These are phyloP conservation scores for Silurus asotus DNA, from an alignment of 2,113 vertebrate species.

Conservation along the genomic window DNA sequence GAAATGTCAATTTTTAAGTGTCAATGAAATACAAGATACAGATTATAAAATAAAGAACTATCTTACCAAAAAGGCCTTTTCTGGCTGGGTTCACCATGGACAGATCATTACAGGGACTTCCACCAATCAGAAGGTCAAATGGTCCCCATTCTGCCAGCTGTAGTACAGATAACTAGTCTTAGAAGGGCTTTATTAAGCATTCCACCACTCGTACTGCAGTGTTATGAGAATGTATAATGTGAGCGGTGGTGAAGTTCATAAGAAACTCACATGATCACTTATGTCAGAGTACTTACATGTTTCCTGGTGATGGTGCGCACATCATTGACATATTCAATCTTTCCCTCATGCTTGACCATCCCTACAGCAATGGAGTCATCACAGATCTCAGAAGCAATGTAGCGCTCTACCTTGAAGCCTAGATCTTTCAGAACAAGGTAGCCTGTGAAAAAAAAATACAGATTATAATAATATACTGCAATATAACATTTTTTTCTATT, in stretches of 20 bases:
- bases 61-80: constrained; percentile 88
- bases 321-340: constrained; percentile 85
- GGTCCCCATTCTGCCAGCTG: constrained; percentile 95
- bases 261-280: background rate
- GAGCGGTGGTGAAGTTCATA: background rate
- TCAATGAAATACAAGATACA: background rate
- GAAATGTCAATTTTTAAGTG: background rate
- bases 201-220: background rate
- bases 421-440: constrained; percentile 90
- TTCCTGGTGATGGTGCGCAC: constrained; percentile 89
- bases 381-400: constrained; percentile 90
- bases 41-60: background rate
- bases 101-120: constrained; percentile 90
- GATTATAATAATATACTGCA: background rate
- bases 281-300: constrained; percentile 71
- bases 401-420: constrained; percentile 88
- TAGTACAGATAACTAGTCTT: constrained; percentile 21
- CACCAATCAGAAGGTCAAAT: constrained; percentile 93
- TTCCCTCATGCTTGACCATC: constrained; percentile 83
- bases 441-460: constrained; percentile 66
- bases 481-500: background rate
- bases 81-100: constrained; percentile 86
- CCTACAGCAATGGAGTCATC: constrained; percentile 84
- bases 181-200: background rate
- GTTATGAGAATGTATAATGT: background rate